Evolutionary conservation across 1,140 invertebrate genomes (phyloP), one percentile per base, ranked within the genome.

Genomic region (Chelonus insularis): DNA sequence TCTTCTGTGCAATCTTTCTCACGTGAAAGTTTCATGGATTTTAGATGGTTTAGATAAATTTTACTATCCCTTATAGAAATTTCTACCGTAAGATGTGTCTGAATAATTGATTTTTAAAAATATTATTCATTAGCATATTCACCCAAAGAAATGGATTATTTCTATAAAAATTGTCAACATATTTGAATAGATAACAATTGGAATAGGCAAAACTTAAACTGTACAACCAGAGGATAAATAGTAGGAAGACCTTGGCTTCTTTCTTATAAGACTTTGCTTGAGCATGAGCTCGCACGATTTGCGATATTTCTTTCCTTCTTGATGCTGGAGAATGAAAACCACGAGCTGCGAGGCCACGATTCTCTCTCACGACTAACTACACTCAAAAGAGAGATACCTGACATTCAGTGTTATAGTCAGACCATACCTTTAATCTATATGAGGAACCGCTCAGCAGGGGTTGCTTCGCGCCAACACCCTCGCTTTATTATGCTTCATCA

Each of bases 381-480:
- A 21, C 21, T n/a, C 18, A 25, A 2, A 39, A n/a, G 36, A n/a
- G n/a, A 39, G 9, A 39, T 39, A 39, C 25, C 25, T 29, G 25
- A 29, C 25, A 7, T 29, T 29, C 25, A 4, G 25, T 7, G 25
- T 29, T 39, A 39, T 39, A 39, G 14, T 18, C 8, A n/a, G 14
- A 8, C 5, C 16, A 16, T 43, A 43, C 14, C 14, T 14, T 6
- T 16, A 5, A 43, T 9, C 41, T 16, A 29, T 55, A 34, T 55
- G 52, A 16, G 39, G 39, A 34, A 55, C 34, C 52, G 32, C 52
- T 34, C 52, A 55, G 52, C 52, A 39, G 52, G 52, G 34, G 52
- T 55, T 55, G 52, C 52, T 18, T 39, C 21, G 52, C 8, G 14
- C 34, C 34, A 37, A 29, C 12, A 16, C 29, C 14, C 52, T 37